A percentile compares a stretch with the other conserved stretches of the same genome.
These are phyloP conservation scores for Fragum sueziense DNA, from an alignment of 2,888 invertebrate species.

Conservation along the genomic window DNA sequence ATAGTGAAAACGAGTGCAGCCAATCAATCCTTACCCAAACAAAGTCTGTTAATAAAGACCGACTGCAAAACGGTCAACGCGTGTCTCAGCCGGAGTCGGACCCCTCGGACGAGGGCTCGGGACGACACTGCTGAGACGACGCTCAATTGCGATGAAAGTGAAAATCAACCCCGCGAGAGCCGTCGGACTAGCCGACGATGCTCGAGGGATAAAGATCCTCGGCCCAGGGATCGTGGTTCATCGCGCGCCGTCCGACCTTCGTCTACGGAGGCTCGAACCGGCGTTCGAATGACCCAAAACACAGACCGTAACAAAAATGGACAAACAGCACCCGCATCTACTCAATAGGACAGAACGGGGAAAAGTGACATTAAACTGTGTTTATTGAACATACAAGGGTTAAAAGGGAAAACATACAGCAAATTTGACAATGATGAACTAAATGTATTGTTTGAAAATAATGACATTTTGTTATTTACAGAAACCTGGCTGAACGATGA, in stretches of 20 bases:
- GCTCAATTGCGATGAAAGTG: not conserved
- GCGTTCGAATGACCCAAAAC: not conserved
- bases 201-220: not conserved
- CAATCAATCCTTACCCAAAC: not conserved
- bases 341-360: not conserved
- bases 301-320: not conserved
- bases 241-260: not conserved
- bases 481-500: slow-evolving; percentile 3
- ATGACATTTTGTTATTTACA: slow-evolving; percentile 21
- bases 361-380: slow-evolving; percentile 10
- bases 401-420: slow-evolving; percentile 18
- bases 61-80: not conserved
- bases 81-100: not conserved
- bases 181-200: not conserved
- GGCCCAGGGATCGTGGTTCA: not conserved
- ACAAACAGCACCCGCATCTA: not conserved
- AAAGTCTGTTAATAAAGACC: not conserved
- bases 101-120: not conserved
- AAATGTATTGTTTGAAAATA: not conserved
- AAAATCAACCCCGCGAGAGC: not conserved
- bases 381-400: slow-evolving; percentile 20
- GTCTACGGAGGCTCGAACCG: not conserved
- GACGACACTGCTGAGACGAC: not conserved
- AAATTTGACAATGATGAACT: slow-evolving; percentile 11
- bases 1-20: not conserved